Evolutionary conservation across 1,140 invertebrate genomes (phyloP).

Genomic region (Brachionus calyciflorus): DNA sequence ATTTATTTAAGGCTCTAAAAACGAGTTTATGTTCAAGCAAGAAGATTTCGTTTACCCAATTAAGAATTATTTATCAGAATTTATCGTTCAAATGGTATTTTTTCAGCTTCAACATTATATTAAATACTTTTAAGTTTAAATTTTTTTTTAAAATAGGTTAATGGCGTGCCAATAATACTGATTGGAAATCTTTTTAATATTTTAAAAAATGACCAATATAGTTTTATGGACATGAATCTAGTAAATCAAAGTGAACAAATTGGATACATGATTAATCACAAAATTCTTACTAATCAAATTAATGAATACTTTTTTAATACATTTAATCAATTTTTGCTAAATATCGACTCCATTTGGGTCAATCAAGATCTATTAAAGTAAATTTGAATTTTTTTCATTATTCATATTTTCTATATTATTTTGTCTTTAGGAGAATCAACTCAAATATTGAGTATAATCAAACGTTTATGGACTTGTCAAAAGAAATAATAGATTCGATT

Average conservation of each 20-base stretch:
- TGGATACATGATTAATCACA: neutral
- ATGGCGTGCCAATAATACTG: neutral
- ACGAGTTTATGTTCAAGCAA: neutral
- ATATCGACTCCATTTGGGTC: neutral
- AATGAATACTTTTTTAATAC: conserved; percentile 5
- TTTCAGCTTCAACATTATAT: too few relatives aligned
- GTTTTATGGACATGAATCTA: neutral
- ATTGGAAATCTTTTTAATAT: conserved; percentile 11
- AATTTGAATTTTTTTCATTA: neutral
- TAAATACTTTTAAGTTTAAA: neutral
- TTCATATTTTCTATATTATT: neutral
- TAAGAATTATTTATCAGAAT: conserved; percentile 2
- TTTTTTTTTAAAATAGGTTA: neutral
- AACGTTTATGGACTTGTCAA: neutral
- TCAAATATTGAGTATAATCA: conserved; percentile 4
- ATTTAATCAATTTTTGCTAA: conserved; percentile 14
- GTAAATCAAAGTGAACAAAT: neutral
- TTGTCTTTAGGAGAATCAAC: neutral
- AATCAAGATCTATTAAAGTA: conserved; percentile 10
- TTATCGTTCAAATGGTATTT: conserved; percentile 28
- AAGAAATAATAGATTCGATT: neutral
- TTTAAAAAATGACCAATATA: neutral
- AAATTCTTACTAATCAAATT: neutral
- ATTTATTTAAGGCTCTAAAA: neutral
- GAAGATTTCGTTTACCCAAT: neutral